Base-by-base conservation (phyloP, 2,113 vertebrate genomes). In the Cyanoliseus patagonus region DNA sequence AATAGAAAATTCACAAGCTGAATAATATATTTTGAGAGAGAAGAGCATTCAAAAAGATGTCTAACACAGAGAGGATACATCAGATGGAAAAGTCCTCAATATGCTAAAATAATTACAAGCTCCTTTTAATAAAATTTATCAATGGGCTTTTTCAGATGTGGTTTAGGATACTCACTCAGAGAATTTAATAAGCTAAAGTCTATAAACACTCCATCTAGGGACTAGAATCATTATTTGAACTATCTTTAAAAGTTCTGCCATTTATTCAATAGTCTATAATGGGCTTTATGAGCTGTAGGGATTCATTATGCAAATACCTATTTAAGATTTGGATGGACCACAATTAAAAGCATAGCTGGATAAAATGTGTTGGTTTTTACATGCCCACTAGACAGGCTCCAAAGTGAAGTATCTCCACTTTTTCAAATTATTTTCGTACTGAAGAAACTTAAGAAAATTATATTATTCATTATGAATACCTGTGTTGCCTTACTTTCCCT, bases 71-170 rank as follows among this genome's bases (percentile, higher is more conserved):
- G 27, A 84, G 23, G 42, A 72, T 87, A 27, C 17, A 62, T 92
- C 31, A 69, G 49, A 67, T 63, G 47, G 69, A 90, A 35, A 88
- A 88, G 31, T 70, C 39, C 30, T 83, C 68, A 70, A 25, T 61
- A 47, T 69, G 39, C 42, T 88, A 46, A 49, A 75, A 86, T 70
- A 76, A 67, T 88, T 93, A 35, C 41, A 81, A 74, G 46, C 11
- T 81, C 12, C 18, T 88, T 81, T 64, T 35, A 92, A 63, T 75
- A 72, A 86, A 74, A 83, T 90, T 46, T 81, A 80, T 86, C 80
- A 86, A 88, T 78, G 39, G 16, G 17, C 80, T 83, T 93, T 93
- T 94, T 91, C 51, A 86, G 31, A 70, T 77, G 46, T 92, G 72
- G 55, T 66, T 67, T 83, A 66, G 68, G 52, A 81, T 92, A 49